These are phyloP conservation scores for Manis pentadactyla DNA, from an alignment of 2,797 vertebrate genomes.

Conservation along the genomic window DNA sequence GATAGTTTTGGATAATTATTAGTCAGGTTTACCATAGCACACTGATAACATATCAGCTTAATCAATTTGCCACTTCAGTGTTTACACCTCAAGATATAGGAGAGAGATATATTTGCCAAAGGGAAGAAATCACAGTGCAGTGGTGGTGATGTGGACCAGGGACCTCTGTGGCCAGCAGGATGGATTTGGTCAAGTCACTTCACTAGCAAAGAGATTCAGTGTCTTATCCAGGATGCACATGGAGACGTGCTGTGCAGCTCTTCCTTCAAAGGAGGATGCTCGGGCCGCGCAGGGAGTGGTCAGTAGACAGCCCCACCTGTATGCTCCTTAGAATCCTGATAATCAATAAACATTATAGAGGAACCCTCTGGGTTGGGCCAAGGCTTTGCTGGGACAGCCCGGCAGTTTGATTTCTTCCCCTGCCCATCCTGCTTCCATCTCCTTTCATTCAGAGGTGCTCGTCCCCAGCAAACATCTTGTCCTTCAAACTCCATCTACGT, in stretches of 20 bases:
- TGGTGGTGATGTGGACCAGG: not conserved
- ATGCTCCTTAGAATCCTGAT: not conserved
- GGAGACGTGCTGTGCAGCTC: accelerated
- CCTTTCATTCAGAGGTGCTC: not conserved
- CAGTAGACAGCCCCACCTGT: not conserved
- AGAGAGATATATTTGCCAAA: not conserved
- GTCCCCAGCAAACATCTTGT: not conserved
- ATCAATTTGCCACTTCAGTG: not conserved
- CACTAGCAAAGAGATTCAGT: not conserved
- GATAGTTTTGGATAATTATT: not conserved
- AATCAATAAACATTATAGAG: not conserved
- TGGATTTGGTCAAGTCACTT: not conserved
- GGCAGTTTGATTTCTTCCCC: not conserved
- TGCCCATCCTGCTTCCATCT: not conserved
- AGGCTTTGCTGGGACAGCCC: not conserved
- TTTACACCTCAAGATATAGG: not conserved
- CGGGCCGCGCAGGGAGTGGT: accelerated
- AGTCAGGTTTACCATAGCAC: not conserved
- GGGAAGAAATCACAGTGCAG: not conserved
- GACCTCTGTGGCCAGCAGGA: not conserved
- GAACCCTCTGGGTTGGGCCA: not conserved
- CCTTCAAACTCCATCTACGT: not conserved
- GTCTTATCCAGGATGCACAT: accelerated
- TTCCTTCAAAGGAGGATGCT: not conserved
- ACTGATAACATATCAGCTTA: not conserved